Percentiles rank a stretch among this genome's conserved stretches.
phyloP scores from a whole-genome alignment of 2,888 invertebrate genomes.

The Phymatocera aterrima region DNA sequence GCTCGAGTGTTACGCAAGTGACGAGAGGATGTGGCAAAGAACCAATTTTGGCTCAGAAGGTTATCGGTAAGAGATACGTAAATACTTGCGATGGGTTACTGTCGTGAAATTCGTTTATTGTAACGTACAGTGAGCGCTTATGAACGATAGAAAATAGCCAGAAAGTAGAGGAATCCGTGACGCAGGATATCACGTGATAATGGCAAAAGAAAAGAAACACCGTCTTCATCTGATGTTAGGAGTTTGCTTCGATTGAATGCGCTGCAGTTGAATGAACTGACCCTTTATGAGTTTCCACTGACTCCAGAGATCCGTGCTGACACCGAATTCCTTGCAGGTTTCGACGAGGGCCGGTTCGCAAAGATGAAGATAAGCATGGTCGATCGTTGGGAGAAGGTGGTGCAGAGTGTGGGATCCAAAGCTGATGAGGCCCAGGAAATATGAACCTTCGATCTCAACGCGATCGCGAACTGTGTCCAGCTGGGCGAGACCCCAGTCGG shows the following conservation, averaged over 20 bases:
- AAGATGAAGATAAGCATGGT: conserved; percentile 83
- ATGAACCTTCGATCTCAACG: conserved; percentile 80
- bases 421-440: conserved; percentile 82
- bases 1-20: too few species aligned
- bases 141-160: too few species aligned
- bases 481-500: conserved; percentile 89
- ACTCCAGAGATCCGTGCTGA: conserved; percentile 71
- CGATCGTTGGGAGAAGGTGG: conserved; percentile 88
- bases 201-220: too few species aligned
- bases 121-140: too few species aligned
- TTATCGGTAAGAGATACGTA: too few species aligned
- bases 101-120: too few species aligned
- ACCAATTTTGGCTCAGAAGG: too few species aligned
- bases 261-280: conserved; percentile 80
- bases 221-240: conserved; percentile 3
- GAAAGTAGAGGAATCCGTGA: too few species aligned
- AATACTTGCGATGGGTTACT: not conserved
- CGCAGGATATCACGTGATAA: too few species aligned
- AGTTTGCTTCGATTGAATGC: conserved; percentile 70
- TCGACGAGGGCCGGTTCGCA: conserved; percentile 81
- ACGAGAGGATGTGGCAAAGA: too few species aligned
- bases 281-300: conserved; percentile 82
- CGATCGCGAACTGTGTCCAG: conserved; percentile 86
- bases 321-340: conserved; percentile 81
- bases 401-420: conserved; percentile 89